phyloP scores from a whole-genome alignment of 2,888 invertebrate species.

The Dastarcus helophoroides region DNA sequence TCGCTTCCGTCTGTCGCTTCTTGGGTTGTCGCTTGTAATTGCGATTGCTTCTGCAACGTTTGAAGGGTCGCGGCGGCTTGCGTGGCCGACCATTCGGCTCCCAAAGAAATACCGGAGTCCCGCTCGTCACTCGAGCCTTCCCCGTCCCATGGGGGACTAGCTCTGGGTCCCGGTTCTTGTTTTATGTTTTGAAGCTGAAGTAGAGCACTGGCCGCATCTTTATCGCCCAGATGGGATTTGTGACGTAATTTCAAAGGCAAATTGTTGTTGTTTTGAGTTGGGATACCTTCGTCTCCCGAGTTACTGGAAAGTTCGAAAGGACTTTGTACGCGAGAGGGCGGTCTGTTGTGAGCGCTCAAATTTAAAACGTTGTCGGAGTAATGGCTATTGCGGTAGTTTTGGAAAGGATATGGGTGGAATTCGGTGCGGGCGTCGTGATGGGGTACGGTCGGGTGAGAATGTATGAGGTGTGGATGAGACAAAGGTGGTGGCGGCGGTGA shows the following conservation, averaged over 20 bases:
- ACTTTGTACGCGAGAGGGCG: conserved; percentile 42
- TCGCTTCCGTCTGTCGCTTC: conserved; percentile 31
- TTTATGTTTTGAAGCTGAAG: conserved; percentile 78
- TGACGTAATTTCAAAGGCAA: conserved; percentile 84
- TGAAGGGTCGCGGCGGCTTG: conserved; percentile 31
- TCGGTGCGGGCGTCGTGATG: conserved; percentile 38
- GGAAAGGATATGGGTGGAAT: conserved; percentile 35
- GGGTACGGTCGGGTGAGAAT: conserved; percentile 33
- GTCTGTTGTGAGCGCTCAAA: conserved; percentile 50
- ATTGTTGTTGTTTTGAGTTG: conserved; percentile 58
- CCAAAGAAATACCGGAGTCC: conserved; percentile 80
- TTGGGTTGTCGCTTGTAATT: conserved; percentile 30
- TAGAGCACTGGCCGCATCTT: conserved; percentile 72
- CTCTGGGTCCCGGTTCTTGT: conserved; percentile 69
- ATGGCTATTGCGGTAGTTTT: conserved; percentile 41
- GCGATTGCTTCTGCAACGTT: conserved; percentile 32
- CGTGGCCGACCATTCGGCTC: conserved; percentile 50
- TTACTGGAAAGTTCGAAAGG: conserved; percentile 76
- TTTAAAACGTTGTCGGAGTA: conserved; percentile 58
- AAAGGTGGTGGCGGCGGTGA: conserved; percentile 44
- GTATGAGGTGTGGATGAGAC: conserved; percentile 36
- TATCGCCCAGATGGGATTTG: conserved; percentile 82
- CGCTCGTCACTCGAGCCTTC: conserved; percentile 85
- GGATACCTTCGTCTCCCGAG: conserved; percentile 47
- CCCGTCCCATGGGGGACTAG: conserved; percentile 77